Evolutionary conservation across 23 tunicate genomes (phyloP).

Genomic region (Styela clava): DNA sequence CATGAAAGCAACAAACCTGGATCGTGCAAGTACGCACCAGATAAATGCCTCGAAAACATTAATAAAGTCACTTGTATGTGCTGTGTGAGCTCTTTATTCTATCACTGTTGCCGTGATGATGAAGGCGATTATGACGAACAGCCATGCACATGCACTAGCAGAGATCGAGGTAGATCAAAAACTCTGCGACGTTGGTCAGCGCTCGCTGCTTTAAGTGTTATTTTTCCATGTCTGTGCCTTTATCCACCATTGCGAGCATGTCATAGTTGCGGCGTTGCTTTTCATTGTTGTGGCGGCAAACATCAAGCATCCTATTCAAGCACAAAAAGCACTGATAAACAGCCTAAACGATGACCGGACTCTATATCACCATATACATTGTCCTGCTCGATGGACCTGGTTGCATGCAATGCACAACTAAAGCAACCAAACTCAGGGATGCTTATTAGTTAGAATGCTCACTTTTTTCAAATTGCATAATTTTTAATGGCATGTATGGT

Average conservation of each 20-base stretch:
- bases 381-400: no score
- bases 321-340: slow-evolving; percentile 7
- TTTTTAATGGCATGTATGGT: no score
- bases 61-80: slow-evolving; percentile 41
- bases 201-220: slow-evolving; percentile 45
- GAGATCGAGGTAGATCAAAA: slow-evolving; percentile 1
- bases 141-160: slow-evolving; percentile 55
- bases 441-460: no score
- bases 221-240: slow-evolving; percentile 71
- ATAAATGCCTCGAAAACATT: slow-evolving; percentile 38
- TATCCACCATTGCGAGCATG: slow-evolving; percentile 71
- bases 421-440: not conserved
- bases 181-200: slow-evolving; percentile 45
- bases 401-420: not conserved
- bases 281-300: slow-evolving; percentile 79
- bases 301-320: slow-evolving; percentile 40
- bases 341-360: not conserved
- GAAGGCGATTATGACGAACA: slow-evolving; percentile 49
- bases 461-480: no score
- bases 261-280: slow-evolving; percentile 66
- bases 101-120: slow-evolving; percentile 56
- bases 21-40: slow-evolving; percentile 84
- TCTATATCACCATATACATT: no score
- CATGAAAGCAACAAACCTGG: slow-evolving; percentile 81
- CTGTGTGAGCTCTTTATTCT: slow-evolving; percentile 40